A percentile compares a stretch with the other conserved stretches of the same genome.
phyloP scores from a whole-genome alignment of 2,113 vertebrate genomes.

The Baryphthengus martii region DNA sequence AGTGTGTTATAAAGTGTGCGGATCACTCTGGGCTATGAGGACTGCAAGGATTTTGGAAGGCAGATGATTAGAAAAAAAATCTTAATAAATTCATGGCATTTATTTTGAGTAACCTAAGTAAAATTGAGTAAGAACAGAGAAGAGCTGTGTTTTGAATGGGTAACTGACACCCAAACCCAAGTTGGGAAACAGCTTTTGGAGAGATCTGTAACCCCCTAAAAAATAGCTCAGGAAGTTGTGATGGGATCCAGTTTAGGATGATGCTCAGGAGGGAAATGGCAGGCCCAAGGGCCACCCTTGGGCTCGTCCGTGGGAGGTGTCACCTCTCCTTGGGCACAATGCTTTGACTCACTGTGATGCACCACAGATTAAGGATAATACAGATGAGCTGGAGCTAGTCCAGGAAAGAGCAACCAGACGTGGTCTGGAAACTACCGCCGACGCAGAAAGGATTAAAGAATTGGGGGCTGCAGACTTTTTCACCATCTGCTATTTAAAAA shows the following conservation, averaged over 20 bases:
- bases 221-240: neutral
- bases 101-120: neutral
- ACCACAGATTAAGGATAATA: neutral
- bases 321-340: accelerated
- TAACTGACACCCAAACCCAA: neutral
- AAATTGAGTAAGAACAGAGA: neutral
- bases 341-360: neutral
- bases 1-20: neutral
- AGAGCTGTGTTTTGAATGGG: neutral
- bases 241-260: neutral
- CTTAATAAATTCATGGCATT: neutral
- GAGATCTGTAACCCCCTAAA: neutral
- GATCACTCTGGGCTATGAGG: neutral
- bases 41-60: neutral
- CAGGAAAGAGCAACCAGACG: conserved; percentile 30
- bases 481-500: neutral
- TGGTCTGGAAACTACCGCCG: neutral
- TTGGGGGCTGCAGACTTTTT: conserved; percentile 1
- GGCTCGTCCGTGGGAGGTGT: neutral
- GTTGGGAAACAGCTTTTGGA: neutral
- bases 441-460: neutral
- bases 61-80: neutral
- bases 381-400: neutral
- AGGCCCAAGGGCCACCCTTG: neutral
- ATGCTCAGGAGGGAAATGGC: neutral